Evolutionary conservation across 1,140 invertebrate species (phyloP), one percentile per base, ranked within the genome.

Genomic region (Elymnias hypermnestra): DNA sequence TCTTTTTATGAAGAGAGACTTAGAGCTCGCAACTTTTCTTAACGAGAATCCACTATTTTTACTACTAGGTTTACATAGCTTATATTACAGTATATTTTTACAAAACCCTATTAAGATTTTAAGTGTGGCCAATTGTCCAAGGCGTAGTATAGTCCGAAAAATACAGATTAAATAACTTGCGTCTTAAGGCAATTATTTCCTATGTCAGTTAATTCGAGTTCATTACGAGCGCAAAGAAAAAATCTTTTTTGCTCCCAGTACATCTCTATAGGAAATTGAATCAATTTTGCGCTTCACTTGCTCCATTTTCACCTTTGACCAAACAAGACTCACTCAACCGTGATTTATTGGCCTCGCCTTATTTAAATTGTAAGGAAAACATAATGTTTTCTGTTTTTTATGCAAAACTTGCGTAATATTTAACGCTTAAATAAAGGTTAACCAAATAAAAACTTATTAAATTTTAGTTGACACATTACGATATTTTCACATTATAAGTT

Each of bases 271-370:
- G 55, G 50, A 58, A 58, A 53, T 43, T 41, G 26, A 53, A 41
- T 44, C 33, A 22, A 45, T 50, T 56, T 53, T 42, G 37, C 48
- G 48, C 44, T 46, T 53, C 35, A 49, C 19, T 54, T 51, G 40
- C 29, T 50, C 8, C 14, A 53, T 56, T 59, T 59, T 63, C 53
- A 63, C 53, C 53, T 60, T 63, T 54, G 35, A 56, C 53, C 37
- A 50, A 51, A 51, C 31, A 21, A 40, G 15, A 15, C 36, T 37
- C 39, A 25, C 5, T 51, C 50, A 47, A 47, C 29, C 46, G 18
- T 47, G 36, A 22, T 7, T 41, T 53, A 21, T 38, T 42, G 25
- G 26, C 19, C 35, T 46, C 37, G 29, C 8, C 1, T 33, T 39
- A 17, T 9, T 15, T 41, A 18, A 15, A 6, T 14, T 12, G 31